Conservation (phyloP, 2,113 vertebrate species). For the Oceanites oceanicus region DNA sequence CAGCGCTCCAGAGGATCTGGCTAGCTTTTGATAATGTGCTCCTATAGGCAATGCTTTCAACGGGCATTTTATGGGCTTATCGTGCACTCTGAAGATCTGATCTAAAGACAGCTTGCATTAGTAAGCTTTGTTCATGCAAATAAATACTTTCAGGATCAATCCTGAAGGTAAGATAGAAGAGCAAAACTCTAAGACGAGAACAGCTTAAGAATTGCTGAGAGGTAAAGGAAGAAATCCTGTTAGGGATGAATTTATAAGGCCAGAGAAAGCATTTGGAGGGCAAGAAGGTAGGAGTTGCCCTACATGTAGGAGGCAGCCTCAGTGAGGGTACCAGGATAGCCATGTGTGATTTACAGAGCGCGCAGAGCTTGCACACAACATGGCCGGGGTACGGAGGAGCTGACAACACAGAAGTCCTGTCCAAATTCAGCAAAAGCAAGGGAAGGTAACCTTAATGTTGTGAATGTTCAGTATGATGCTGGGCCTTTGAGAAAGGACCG, state of each 20-base stretch:
- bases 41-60: background rate
- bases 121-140: background rate
- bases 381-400: background rate
- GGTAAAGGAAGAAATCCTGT: background rate
- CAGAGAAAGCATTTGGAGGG: background rate
- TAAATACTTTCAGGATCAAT: background rate
- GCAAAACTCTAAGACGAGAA: background rate
- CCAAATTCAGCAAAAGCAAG: background rate
- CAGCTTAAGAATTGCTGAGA: background rate
- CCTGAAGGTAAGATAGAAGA: background rate
- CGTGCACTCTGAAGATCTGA: background rate
- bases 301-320: background rate
- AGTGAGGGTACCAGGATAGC: background rate
- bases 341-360: background rate
- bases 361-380: rapidly evolving
- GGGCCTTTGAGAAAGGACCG: background rate
- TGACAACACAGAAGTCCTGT: background rate
- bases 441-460: background rate
- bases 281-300: background rate
- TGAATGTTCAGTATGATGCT: background rate
- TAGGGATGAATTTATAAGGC: background rate
- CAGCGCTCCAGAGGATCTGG: background rate
- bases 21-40: background rate
- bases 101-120: background rate
- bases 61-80: background rate